These are phyloP conservation scores for Dolichopus griseipennis DNA, from an alignment of 2,888 invertebrate species.

Conservation along the genomic window DNA sequence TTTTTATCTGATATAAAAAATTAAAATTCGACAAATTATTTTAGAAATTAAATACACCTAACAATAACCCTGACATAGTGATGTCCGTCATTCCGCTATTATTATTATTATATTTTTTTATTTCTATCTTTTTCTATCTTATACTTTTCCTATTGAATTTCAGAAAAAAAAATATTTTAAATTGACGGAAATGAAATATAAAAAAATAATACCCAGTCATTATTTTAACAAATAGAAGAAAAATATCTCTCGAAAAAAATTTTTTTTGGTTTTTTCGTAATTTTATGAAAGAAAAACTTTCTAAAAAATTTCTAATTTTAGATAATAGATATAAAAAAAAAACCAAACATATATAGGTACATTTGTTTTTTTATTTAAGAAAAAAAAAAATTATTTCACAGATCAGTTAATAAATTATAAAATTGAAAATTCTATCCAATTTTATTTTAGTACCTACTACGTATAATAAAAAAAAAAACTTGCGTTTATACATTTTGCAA, in stretches of 20 bases:
- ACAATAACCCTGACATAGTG: constrained; percentile 1
- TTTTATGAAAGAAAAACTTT: background rate
- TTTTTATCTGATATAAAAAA: too few relatives aligned
- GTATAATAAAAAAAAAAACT: too few relatives aligned
- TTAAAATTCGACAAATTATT: too few relatives aligned
- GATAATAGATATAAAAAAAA: background rate
- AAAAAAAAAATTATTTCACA: too few relatives aligned
- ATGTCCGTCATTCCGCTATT: background rate
- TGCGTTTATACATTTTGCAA: too few relatives aligned
- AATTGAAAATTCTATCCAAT: too few relatives aligned
- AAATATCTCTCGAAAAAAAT: background rate
- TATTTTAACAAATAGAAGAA: background rate
- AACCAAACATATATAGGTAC: background rate
- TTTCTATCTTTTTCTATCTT: too few relatives aligned
- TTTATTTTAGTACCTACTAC: too few relatives aligned
- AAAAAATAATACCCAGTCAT: background rate
- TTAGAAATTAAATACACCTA: background rate
- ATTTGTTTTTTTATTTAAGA: background rate
- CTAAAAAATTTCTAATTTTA: constrained; percentile 5
- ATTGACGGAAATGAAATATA: background rate
- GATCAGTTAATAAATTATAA: too few relatives aligned
- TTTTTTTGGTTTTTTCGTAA: background rate
- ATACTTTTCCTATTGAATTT: too few relatives aligned
- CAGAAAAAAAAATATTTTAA: too few relatives aligned
- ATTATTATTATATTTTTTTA: background rate